Evolutionary conservation across 2,888 invertebrate genomes (phyloP).

Genomic region (Monochamus alternatus): DNA sequence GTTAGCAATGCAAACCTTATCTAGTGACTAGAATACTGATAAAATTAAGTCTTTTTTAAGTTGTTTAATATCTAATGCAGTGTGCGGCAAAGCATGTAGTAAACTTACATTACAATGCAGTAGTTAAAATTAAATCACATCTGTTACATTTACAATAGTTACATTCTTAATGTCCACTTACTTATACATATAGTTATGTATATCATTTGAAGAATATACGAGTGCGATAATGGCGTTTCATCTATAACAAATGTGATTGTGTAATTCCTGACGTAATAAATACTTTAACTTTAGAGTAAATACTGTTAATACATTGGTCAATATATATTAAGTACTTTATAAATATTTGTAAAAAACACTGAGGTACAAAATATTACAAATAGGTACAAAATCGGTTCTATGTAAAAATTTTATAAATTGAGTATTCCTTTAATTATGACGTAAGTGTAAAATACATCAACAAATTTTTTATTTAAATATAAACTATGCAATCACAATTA

Average conservation of each 20-base stretch:
- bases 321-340: conserved; percentile 63
- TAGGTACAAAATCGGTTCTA: conserved; percentile 61
- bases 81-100: conserved; percentile 55
- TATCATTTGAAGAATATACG: conserved; percentile 14
- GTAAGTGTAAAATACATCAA: conserved; percentile 52
- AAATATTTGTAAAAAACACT: conserved; percentile 64
- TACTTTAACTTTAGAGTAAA: conserved; percentile 54
- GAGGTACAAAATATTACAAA: conserved; percentile 68
- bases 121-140: conserved; percentile 55
- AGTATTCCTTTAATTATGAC: conserved; percentile 51
- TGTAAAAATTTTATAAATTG: conserved; percentile 54
- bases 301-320: conserved; percentile 65
- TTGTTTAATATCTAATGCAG: conserved; percentile 58
- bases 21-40: conserved; percentile 68
- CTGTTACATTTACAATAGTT: conserved; percentile 51
- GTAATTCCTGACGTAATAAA: conserved; percentile 51
- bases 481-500: conserved; percentile 44
- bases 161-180: conserved; percentile 26
- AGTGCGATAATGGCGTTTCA: conserved; percentile 46
- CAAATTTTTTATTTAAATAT: conserved; percentile 44
- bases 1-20: conserved; percentile 60
- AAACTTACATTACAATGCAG: conserved; percentile 51
- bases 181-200: conserved; percentile 18
- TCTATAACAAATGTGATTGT: conserved; percentile 53
- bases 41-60: conserved; percentile 64